Evolutionary conservation across 1,140 invertebrate species (phyloP).

Genomic region (Drusus annulatus): DNA sequence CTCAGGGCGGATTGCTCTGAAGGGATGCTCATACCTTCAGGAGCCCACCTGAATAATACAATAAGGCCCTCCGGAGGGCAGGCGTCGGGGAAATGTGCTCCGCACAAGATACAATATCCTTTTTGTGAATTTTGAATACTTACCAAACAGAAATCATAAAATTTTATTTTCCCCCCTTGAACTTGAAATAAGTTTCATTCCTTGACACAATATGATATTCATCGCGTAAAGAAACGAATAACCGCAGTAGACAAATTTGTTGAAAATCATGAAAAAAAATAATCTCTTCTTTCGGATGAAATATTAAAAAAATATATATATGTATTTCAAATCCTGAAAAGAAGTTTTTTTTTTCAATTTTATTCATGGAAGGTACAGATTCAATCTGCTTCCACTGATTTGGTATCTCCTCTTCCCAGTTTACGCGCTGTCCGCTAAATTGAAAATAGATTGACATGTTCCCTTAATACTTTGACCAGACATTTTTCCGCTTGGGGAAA

Average conservation of each 20-base stretch:
- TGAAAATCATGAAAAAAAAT: no score
- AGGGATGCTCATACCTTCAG: slow-evolving; percentile 39
- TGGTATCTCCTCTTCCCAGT: neutral
- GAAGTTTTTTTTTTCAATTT: no score
- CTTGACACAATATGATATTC: no score
- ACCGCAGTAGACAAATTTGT: no score
- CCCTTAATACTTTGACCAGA: slow-evolving; percentile 53
- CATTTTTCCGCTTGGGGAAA: neutral
- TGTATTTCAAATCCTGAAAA: no score
- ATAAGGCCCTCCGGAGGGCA: neutral
- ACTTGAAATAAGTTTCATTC: neutral
- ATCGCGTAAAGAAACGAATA: no score
- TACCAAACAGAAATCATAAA: slow-evolving; percentile 26
- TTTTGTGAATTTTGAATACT: slow-evolving; percentile 35
- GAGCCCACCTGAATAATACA: slow-evolving; percentile 47
- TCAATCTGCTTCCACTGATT: neutral
- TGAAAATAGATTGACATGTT: slow-evolving; percentile 56
- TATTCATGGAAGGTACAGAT: no score
- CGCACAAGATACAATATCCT: neutral
- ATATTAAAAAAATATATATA: no score
- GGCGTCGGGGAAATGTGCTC: neutral
- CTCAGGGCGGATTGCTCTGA: slow-evolving; percentile 35
- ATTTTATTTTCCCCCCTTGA: slow-evolving; percentile 6
- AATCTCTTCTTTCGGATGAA: no score
- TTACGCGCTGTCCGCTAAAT: slow-evolving; percentile 35